Evolutionary conservation across 2,797 vertebrate species (phyloP).

Genomic region (Dryobates pubescens): DNA sequence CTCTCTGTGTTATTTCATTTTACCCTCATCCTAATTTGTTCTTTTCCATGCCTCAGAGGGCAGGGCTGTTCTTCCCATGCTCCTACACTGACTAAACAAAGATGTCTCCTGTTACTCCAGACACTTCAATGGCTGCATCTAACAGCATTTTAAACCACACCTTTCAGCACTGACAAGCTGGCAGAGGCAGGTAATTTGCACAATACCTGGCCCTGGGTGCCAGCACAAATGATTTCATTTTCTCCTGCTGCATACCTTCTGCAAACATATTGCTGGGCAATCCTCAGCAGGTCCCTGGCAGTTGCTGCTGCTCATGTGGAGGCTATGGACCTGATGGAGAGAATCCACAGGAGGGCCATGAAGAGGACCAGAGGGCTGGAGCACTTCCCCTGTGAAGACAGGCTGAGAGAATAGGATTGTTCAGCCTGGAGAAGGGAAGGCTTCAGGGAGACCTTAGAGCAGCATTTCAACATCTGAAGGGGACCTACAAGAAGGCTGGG

Average conservation of each 20-base stretch:
- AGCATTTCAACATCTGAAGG: too few relatives aligned
- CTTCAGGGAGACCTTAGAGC: too few relatives aligned
- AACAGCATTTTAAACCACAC: background rate
- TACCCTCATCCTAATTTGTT: conserved; percentile 50
- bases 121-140: background rate
- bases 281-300: background rate
- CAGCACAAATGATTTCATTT: background rate
- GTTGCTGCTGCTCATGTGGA: background rate
- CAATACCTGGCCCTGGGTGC: background rate
- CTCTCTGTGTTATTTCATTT: conserved; percentile 34
- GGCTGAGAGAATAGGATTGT: too few relatives aligned
- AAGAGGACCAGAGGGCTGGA: too few relatives aligned
- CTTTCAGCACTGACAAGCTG: conserved; percentile 24
- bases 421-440: too few relatives aligned
- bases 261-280: background rate
- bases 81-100: background rate
- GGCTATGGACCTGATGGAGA: too few relatives aligned
- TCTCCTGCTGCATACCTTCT: background rate
- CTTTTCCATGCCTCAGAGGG: conserved; percentile 47
- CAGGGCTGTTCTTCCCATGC: background rate
- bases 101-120: background rate
- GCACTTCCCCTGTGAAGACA: too few relatives aligned
- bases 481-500: too few relatives aligned
- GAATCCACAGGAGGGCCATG: too few relatives aligned
- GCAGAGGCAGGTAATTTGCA: background rate